These are phyloP conservation scores for Gymnogyps californianus DNA, from an alignment of 2,113 vertebrate genomes.

Conservation along the genomic window DNA sequence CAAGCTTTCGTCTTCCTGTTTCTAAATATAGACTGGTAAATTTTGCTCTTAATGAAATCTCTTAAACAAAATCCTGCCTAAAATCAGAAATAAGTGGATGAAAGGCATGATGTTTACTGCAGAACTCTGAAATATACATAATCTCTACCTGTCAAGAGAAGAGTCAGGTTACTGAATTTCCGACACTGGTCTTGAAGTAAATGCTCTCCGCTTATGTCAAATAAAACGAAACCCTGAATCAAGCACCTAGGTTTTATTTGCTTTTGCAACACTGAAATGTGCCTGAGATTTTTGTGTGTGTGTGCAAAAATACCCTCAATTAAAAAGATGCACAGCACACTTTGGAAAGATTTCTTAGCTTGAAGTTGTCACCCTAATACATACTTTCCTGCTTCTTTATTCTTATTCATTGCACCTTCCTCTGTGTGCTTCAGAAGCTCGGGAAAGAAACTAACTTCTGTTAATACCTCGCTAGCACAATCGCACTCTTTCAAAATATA, in stretches of 20 bases:
- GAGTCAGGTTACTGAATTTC: not conserved
- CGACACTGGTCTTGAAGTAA: not conserved
- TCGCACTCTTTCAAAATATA: not conserved
- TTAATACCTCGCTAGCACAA: slow-evolving; percentile 18
- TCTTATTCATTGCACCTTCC: slow-evolving; percentile 52
- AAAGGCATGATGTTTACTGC: not conserved
- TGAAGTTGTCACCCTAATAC: slow-evolving; percentile 1
- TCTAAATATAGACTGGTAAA: not conserved
- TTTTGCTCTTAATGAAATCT: not conserved
- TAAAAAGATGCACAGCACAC: slow-evolving; percentile 38
- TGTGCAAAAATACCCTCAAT: slow-evolving; percentile 45
- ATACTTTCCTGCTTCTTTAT: slow-evolving; percentile 20
- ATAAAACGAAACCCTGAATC: slow-evolving; percentile 27
- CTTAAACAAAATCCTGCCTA: not conserved
- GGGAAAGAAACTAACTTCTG: slow-evolving; percentile 15
- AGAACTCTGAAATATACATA: not conserved
- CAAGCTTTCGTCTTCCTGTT: not conserved
- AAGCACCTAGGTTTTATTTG: slow-evolving; percentile 57
- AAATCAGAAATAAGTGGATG: not conserved
- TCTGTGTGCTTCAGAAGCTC: slow-evolving; percentile 29
- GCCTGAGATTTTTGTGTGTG: slow-evolving; percentile 57
- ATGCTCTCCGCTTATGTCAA: not conserved
- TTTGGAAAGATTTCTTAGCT: slow-evolving; percentile 34
- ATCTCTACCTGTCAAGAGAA: not conserved
- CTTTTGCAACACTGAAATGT: slow-evolving; percentile 51